Base-by-base conservation (phyloP, 2,888 invertebrate genomes). In the Platycheirus albimanus region DNA sequence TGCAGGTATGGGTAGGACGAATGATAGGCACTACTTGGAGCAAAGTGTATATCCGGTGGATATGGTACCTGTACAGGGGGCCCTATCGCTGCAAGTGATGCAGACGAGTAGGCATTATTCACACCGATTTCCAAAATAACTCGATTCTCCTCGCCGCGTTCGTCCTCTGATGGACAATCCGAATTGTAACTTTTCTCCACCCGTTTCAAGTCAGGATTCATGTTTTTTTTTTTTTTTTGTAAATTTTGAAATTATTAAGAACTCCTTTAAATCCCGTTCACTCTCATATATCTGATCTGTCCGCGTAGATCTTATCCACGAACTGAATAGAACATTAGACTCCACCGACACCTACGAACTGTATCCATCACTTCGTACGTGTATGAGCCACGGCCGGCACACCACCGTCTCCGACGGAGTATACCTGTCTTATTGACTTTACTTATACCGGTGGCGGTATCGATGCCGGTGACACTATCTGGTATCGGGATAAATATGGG, bases 391-490 rank as follows among this genome's bases (percentile, higher is more conserved):
- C 66, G 61, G 47, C 61, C 24, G 41, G n/a, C 13, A 52, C 28
- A n/a, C 8, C 13, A 24, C n/a, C n/a, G n/a, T 24, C 7, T 33
- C 30, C 20, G 52, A 58, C n/a, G 49, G 61, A 28, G 63, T 20
- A 7, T 76, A 80, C 71, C 71, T 72, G 71, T 56, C 54, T 24
- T 77, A 64, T 83, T 83, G 78, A 69, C 83, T 83, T n/a, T 83
- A 69, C 64, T 49, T 72, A 43, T 47, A 8, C 7, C 5, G 7
- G n/a, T n/a, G n/a, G n/a, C 7, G 30, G 6, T 8, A 33, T 8
- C 30, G 30, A 8, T 33, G 19, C 33, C 63, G 63, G 28, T 75
- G 58, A 74, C 28, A 28, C 13, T 38, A 45, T 58, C 61, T n/a
- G n/a, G n/a, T n/a, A n/a, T n/a, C n/a, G n/a, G n/a, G 70, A 76